Evolutionary conservation across 2,797 vertebrate genomes (phyloP), one percentile per base, ranked within the genome.

Genomic region (Acanthiza pusilla): DNA sequence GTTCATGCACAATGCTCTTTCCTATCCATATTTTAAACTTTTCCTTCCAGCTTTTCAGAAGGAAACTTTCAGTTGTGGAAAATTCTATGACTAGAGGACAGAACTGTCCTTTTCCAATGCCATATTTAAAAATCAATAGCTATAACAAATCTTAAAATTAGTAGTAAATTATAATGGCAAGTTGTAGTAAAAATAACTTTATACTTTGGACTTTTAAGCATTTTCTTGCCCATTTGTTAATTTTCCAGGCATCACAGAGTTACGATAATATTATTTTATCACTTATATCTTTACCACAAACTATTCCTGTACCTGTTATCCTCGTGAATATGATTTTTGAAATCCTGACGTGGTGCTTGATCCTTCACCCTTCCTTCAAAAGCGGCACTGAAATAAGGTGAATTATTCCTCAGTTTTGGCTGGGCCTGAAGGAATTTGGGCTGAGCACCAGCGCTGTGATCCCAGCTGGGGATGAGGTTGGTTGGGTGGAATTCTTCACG

Each of bases 231-330:
- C 17, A 60, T 57, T 21, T 81, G 11, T 75, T 10, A 3, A 14
- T 68, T 66, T 88, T 23, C 19, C 45, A 50, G 50, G 16, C 34
- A 63, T 47, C 45, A 38, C 1, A 62, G 14, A 3, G 26, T 34
- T 54, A 17, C 15, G 17, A 34, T 9, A 80, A 63, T 16, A 42
- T 17, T 16, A 30, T 57, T 81, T 65, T 16, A 65, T 32, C 40
- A 38, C 6, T 54, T 17, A 9, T 0, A 38, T 86, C 80, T 95
- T 97, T 93, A 95, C 95, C 94, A 91, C 65, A 93, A 93, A 62
- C 67, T 91, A 43, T 87, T 95, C 84, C 67, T 83, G 47, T 96
- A 96, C 85, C 76, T 97, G 50, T 80, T 84, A 70, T 96, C 91
- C 11, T 16, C 36, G 30, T 45, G 63, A 10, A 66, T n/a, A 1